These are phyloP conservation scores for Varecia variegata DNA, from an alignment of 2,797 vertebrate genomes.

Conservation along the genomic window DNA sequence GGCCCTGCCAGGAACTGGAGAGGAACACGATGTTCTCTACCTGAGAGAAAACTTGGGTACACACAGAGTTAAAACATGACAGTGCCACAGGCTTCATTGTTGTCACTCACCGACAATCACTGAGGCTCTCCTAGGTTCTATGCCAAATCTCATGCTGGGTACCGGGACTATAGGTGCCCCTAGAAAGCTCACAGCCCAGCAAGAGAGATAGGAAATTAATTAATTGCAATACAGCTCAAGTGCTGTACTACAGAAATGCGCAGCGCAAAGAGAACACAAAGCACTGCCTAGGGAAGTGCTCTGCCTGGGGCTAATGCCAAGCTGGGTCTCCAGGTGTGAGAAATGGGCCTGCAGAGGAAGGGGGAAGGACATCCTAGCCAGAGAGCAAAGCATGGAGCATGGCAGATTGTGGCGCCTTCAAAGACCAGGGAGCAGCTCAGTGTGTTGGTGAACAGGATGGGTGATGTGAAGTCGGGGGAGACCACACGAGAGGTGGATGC, in stretches of 20 bases:
- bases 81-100: neutral
- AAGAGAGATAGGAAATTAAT: conserved; percentile 28
- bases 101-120: neutral
- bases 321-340: neutral
- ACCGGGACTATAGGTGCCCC: conserved; percentile 22
- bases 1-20: neutral
- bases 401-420: neutral
- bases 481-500: neutral
- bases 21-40: neutral
- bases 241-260: neutral
- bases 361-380: neutral
- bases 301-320: neutral
- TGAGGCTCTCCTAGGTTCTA: neutral
- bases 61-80: neutral
- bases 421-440: neutral
- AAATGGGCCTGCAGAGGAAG: neutral
- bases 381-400: neutral
- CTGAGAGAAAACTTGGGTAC: neutral
- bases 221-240: neutral
- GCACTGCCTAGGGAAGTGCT: neutral
- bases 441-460: neutral
- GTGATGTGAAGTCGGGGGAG: neutral
- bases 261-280: neutral
- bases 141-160: conserved; percentile 3
- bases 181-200: neutral